Evolutionary conservation across 1,140 invertebrate species (phyloP), one percentile per base, ranked within the genome.

Genomic region (Pseudomyrmex flavicornis): DNA sequence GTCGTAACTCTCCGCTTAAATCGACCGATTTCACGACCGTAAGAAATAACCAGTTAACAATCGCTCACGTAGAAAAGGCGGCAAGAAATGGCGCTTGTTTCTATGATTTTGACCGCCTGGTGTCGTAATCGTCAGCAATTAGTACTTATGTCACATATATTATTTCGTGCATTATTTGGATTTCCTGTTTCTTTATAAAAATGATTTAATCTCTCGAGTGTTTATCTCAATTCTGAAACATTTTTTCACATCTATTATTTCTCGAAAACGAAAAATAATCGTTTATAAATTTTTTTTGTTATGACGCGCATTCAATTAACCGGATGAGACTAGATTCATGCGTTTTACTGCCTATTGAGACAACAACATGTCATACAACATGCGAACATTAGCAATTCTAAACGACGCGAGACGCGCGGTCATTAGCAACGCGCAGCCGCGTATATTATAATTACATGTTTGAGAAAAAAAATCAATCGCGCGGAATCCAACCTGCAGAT

Each of bases 391-490:
- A 91, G 91, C 90, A 91, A 91, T 91, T 90, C 90, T 89, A 88
- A 91, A 87, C 82, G 86, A 84, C 86, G 84, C 73, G 75, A 44
- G 63, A 82, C 58, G 75, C 65, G 48, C 54, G 72, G 84, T 87
- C 88, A 84, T 90, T 89, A 90, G 79, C 61, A 74, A 35, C 35
- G 35, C 35, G 35, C 35, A 7, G 35, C 35, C 35, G 84, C 70
- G 86, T 91, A 89, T 91, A 91, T 35, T 35, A 91, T 91, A 91
- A 91, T 91, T 91, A 91, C 83, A 90, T 75, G 90, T 90, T 59
- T 70, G 70, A 70, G 83, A 90, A 91, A 26, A 35, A 26, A 35
- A 35, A 35, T 35, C 90, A 91, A 91, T 91, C 84, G 79, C 22
- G 17, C 20, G 68, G 46, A 76, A 75, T 77, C 17, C 20, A 50